Evolutionary conservation across 2,113 vertebrate species (phyloP).

Genomic region (Spilogale gracilis): DNA sequence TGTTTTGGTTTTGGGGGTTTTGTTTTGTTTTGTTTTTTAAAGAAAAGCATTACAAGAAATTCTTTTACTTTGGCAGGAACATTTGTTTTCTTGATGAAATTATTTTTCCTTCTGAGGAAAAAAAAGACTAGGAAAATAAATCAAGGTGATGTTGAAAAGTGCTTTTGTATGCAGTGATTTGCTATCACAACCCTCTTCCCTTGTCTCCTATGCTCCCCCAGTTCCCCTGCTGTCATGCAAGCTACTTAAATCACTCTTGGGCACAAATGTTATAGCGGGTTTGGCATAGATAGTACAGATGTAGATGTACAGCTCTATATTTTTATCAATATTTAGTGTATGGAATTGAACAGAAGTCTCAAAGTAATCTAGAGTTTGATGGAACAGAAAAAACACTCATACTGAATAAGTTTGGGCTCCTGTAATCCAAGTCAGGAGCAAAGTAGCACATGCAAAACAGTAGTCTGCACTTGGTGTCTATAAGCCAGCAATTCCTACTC

Average conservation of each 20-base stretch:
- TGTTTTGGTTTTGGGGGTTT: background rate
- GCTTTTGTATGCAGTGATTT: constrained; percentile 72
- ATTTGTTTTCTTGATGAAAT: constrained; percentile 75
- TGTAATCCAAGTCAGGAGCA: background rate
- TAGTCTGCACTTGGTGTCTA: background rate
- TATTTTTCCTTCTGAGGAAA: constrained; percentile 74
- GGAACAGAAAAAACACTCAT: background rate
- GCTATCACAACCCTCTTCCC: background rate
- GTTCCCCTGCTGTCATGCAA: background rate
- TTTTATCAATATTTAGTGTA: background rate
- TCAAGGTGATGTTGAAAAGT: constrained; percentile 70
- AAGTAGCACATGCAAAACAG: background rate
- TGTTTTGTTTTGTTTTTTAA: background rate
- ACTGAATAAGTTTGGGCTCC: background rate
- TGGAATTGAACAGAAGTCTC: background rate
- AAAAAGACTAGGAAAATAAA: constrained; percentile 76
- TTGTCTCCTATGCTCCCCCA: background rate
- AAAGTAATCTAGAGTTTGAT: background rate
- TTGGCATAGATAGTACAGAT: background rate
- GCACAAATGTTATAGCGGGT: background rate
- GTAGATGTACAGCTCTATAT: background rate
- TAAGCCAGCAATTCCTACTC: background rate
- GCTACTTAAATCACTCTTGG: background rate
- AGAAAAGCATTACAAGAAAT: constrained; percentile 59
- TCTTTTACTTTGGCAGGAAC: constrained; percentile 69